These are phyloP conservation scores for Loris lydekkerianus DNA, from an alignment of 2,797 vertebrate species.

Conservation along the genomic window DNA sequence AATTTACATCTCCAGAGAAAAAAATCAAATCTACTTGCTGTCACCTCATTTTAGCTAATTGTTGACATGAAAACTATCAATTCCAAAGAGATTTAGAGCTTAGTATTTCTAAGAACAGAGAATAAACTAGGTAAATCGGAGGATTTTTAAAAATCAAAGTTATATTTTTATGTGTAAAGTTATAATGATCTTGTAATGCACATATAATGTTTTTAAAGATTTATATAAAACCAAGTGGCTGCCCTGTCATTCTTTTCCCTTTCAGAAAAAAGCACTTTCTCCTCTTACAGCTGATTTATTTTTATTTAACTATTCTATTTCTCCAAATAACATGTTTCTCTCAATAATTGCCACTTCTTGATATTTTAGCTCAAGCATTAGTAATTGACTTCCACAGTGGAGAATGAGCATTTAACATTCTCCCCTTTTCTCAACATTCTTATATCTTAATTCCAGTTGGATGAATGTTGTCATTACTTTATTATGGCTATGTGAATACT, in stretches of 20 bases:
- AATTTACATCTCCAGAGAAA: slow-evolving; percentile 55
- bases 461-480: slow-evolving; percentile 19
- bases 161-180: slow-evolving; percentile 37
- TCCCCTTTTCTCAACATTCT: slow-evolving; percentile 25
- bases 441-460: slow-evolving; percentile 44
- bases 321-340: slow-evolving; percentile 41
- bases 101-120: slow-evolving; percentile 29
- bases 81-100: slow-evolving; percentile 49
- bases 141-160: slow-evolving; percentile 23
- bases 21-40: slow-evolving; percentile 36
- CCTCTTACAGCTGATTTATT: slow-evolving; percentile 44
- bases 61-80: slow-evolving; percentile 13
- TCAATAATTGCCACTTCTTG: slow-evolving; percentile 64
- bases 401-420: slow-evolving; percentile 18
- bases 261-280: slow-evolving; percentile 48
- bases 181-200: background rate
- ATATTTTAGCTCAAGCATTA: slow-evolving; percentile 21
- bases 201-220: slow-evolving; percentile 3
- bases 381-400: slow-evolving; percentile 43
- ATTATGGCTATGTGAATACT: slow-evolving; percentile 23
- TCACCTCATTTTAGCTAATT: slow-evolving; percentile 62
- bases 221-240: slow-evolving; percentile 13
- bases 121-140: slow-evolving; percentile 17
- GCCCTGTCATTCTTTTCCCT: background rate
- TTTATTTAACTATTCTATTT: slow-evolving; percentile 57